Evolutionary conservation across 1,140 invertebrate genomes (phyloP).

Genomic region (Drosophila lacertosa): DNA sequence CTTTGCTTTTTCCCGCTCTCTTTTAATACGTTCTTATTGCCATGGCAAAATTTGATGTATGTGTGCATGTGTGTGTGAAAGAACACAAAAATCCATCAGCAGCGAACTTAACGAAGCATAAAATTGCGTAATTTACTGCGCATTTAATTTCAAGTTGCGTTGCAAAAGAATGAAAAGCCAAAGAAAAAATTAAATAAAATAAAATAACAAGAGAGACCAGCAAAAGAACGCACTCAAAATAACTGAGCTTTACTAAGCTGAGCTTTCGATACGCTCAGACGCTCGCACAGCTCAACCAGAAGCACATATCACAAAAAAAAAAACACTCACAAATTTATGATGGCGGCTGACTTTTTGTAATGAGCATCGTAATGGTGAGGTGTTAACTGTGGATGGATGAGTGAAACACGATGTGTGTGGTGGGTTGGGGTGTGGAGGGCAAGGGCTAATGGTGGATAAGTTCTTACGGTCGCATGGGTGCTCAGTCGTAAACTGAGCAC

Average conservation of each 20-base stretch:
- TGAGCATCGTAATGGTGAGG: slow-evolving; percentile 34
- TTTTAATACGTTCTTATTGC: slow-evolving; percentile 12
- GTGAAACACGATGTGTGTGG: background rate
- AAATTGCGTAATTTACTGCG: slow-evolving; percentile 81
- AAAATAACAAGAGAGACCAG: slow-evolving; percentile 11
- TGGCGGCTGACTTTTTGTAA: slow-evolving; percentile 39
- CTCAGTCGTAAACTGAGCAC: slow-evolving; percentile 29
- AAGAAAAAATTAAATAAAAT: slow-evolving; percentile 32
- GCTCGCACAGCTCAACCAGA: slow-evolving; percentile 32
- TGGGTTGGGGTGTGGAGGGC: no score
- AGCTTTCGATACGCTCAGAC: slow-evolving; percentile 60
- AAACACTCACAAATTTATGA: slow-evolving; percentile 36
- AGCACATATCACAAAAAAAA: slow-evolving; percentile 22
- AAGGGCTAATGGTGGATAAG: background rate
- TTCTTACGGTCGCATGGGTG: slow-evolving; percentile 23
- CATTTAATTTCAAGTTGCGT: slow-evolving; percentile 76
- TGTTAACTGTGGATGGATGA: slow-evolving; percentile 9
- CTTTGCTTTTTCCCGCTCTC: slow-evolving; percentile 21
- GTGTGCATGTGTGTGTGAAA: slow-evolving; percentile 5
- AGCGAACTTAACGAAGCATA: slow-evolving; percentile 70
- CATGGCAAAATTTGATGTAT: slow-evolving; percentile 28
- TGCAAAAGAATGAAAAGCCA: slow-evolving; percentile 61
- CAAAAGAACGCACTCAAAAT: slow-evolving; percentile 23
- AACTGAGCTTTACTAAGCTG: slow-evolving; percentile 40
- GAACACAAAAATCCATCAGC: slow-evolving; percentile 20